These are phyloP conservation scores for Griposia aprilina DNA, from an alignment of 2,888 invertebrate genomes.

Conservation along the genomic window DNA sequence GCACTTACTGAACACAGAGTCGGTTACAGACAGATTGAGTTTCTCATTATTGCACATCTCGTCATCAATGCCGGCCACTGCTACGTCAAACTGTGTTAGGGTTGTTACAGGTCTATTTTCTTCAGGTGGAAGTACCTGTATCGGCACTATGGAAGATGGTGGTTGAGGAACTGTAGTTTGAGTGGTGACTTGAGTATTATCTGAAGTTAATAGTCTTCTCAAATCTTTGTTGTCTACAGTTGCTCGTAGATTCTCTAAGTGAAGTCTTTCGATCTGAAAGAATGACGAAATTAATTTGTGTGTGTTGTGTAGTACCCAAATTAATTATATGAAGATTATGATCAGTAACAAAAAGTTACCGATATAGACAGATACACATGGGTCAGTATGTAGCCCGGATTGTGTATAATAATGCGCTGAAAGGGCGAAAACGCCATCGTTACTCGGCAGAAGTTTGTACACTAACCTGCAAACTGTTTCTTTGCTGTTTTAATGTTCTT, in stretches of 20 bases:
- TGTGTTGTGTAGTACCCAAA: background rate
- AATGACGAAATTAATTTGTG: background rate
- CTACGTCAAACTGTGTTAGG: slow-evolving; percentile 30
- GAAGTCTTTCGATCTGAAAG: slow-evolving; percentile 83
- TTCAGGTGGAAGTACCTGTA: background rate
- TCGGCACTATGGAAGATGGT: background rate
- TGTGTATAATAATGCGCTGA: background rate
- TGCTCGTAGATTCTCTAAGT: slow-evolving; percentile 79
- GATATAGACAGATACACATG: too few relatives aligned
- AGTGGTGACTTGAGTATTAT: background rate
- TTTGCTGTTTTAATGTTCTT: slow-evolving; percentile 77
- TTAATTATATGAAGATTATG: background rate
- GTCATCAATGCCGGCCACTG: slow-evolving; percentile 60
- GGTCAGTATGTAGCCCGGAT: background rate
- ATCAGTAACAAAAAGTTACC: too few relatives aligned
- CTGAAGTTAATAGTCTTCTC: background rate
- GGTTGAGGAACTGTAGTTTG: background rate
- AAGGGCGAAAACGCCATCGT: background rate
- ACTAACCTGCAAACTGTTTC: slow-evolving; percentile 80
- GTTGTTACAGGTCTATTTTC: background rate
- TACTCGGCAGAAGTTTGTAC: background rate
- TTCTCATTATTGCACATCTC: slow-evolving; percentile 75
- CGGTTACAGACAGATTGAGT: slow-evolving; percentile 75
- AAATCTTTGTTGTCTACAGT: slow-evolving; percentile 17
- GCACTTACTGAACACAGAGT: slow-evolving; percentile 75